Base-by-base conservation (phyloP, 1,140 invertebrate genomes). In the Pogonomyrmex californicus region DNA sequence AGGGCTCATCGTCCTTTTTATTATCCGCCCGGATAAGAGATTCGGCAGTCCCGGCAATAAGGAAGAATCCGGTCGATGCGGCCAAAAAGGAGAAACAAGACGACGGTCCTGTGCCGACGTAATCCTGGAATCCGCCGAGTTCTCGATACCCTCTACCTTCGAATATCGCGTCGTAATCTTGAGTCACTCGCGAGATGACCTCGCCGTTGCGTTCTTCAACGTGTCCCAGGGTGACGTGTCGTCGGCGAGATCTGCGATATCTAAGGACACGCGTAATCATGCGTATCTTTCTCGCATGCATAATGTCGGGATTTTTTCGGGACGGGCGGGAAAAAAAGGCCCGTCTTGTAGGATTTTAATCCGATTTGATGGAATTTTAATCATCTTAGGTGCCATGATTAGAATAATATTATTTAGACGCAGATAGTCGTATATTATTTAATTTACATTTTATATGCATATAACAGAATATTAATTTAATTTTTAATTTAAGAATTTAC, bases 1-100 rank as follows among this genome's bases (percentile, higher is more conserved):
- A 44, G 56, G 56, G 76, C 87, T 86, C 90, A 88, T 88, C 91
- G 87, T 73, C 85, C 82, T 88, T 90, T 92, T 92, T 92, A 92
- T 92, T 91, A 86, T 90, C 85, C 65, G 70, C 30, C 41, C 41
- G 70, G 79, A 73, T 75, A 83, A 83, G 68, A 47, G 60, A 81
- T 81, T 85, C 66, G 47, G 56, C 41, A 44, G 36, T 23, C 4
- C 12, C 56, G 66, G 90, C 89, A 87, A 91, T 88, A 65, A 91
- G 91, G 91, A 91, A 92, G 91, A 87, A 87, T 75, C 81, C 75
- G 44, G 14, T 56, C 30, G 56, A 66, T 47, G 23, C 23, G 33
- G 23, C 44, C 17, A 33, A 77, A 33, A 51, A 63, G 17, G 17
- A 75, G 47, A 75, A 89, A 4, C n/a, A 17, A 33, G 4, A 23